These are phyloP conservation scores for Natrix natrix DNA, from an alignment of 2,797 vertebrate species.

Conservation along the genomic window DNA sequence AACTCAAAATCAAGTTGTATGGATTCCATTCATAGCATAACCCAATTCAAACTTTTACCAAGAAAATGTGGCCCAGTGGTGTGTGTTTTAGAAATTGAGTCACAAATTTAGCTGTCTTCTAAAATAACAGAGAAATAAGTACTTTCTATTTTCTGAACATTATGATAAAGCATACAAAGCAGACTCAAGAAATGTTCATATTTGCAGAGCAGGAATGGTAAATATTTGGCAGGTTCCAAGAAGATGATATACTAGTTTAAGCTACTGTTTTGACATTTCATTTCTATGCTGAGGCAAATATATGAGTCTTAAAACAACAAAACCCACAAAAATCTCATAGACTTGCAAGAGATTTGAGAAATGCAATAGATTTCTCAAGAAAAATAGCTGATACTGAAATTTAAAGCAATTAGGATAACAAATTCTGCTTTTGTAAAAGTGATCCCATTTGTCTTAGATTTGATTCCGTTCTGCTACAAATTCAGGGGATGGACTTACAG, in stretches of 20 bases:
- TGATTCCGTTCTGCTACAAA: not conserved
- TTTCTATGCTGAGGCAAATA: slow-evolving; percentile 10
- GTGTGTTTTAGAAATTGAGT: not conserved
- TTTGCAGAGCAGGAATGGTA: slow-evolving; percentile 24
- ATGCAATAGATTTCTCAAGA: not conserved
- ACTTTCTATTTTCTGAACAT: slow-evolving; percentile 22
- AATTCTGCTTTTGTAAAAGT: not conserved
- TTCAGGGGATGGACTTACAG: not conserved
- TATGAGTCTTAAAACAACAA: slow-evolving; percentile 4
- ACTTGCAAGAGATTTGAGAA: not conserved
- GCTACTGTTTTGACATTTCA: slow-evolving; percentile 4
- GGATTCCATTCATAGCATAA: not conserved
- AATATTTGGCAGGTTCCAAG: slow-evolving; percentile 20
- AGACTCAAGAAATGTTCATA: slow-evolving; percentile 30
- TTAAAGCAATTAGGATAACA: not conserved
- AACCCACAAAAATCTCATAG: not conserved
- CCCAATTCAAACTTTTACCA: slow-evolving; percentile 13
- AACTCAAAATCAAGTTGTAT: not conserved
- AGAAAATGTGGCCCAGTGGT: not conserved
- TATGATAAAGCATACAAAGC: slow-evolving; percentile 25
- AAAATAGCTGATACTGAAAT: not conserved
- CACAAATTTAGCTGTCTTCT: slow-evolving; percentile 14
- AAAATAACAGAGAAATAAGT: slow-evolving; percentile 17
- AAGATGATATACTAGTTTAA: slow-evolving; percentile 10
- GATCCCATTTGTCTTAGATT: not conserved